A percentile compares a stretch with the other conserved stretches of the same genome.
phyloP scores from a whole-genome alignment of 1,140 invertebrate species.

The Zaprionus nigranus region DNA sequence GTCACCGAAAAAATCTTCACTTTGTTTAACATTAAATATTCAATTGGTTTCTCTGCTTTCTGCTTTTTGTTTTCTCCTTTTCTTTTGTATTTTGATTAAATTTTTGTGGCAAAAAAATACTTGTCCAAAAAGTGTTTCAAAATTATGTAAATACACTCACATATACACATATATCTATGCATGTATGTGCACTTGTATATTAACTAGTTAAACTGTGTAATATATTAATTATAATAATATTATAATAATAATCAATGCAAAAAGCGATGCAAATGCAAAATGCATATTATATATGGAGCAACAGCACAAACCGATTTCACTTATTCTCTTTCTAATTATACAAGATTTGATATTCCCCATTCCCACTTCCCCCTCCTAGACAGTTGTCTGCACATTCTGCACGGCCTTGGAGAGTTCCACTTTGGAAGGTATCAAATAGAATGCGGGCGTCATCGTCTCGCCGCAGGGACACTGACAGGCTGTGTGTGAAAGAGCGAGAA shows the following conservation, averaged over 20 bases:
- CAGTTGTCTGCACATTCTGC: conserved; percentile 93
- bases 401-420: conserved; percentile 94
- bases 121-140: conserved; percentile 60
- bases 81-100: conserved; percentile 6
- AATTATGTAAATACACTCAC: conserved; percentile 59
- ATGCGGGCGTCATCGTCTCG: conserved; percentile 92
- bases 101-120: conserved; percentile 53
- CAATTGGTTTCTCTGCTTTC: not conserved
- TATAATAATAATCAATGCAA: conserved; percentile 36
- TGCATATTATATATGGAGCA: conserved; percentile 49
- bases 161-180: conserved; percentile 12
- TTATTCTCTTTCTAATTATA: not conserved
- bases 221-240: conserved; percentile 27
- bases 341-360: not conserved
- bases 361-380: conserved; percentile 85
- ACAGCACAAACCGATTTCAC: conserved; percentile 48
- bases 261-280: conserved; percentile 65
- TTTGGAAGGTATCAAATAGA: conserved; percentile 94
- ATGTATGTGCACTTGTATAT: conserved; percentile 6
- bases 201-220: conserved; percentile 5
- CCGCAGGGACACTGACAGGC: conserved; percentile 94
- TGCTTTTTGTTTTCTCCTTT: not conserved
- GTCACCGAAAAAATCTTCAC: conserved; percentile 62
- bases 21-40: conserved; percentile 21
- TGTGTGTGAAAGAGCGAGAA: conserved; percentile 45